Evolutionary conservation across 1,140 invertebrate species (phyloP), one percentile per base, ranked within the genome.

Genomic region (Varroa destructor): DNA sequence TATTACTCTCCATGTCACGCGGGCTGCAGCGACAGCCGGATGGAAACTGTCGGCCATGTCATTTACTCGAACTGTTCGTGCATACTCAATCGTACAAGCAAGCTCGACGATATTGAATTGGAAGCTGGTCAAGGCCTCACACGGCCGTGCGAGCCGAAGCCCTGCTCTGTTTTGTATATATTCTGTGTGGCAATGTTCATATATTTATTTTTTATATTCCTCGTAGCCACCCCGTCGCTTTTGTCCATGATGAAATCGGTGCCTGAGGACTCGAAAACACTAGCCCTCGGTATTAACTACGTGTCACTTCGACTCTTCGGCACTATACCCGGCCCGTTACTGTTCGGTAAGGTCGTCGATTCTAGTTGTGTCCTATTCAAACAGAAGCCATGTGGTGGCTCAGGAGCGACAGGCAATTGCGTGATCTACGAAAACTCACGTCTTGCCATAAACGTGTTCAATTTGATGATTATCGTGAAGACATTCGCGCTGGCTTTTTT

Each of bases 161-260:
- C 61, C 37, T 67, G 61, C 46, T 67, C 61, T 46, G 61, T 67
- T 5, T 37, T 67, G 61, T 67, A 67, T 37, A 67, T 67, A 67
- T 67, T 67, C 61, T 67, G 61, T 46, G 46, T 67, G 40, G 61
- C 61, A 12, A 40, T 67, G 61, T 67, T 67, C 61, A 46, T 67
- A 46, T 67, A 67, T 67, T 67, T 67, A 67, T 67, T 67, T 67
- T 67, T 67, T 67, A 67, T 67, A 67, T 67, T 67, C 37, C 61
- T 67, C 61, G 61, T 67, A 37, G 61, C 61, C 10, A 67, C 61
- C 12, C 61, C 61, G 61, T 67, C 61, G 12, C 46, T 67, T 14
- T 46, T 67, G 61, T 12, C 61, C 12, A 67, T 67, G 61, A 67
- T 67, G 61, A 67, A 67, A 67, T 67, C 61, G 61, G 61, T 67